Evolutionary conservation across 37 sponge, comb jelly and placozoan genomes (phyloP), one percentile per base, ranked within the genome.

Genomic region (Corticium candelabrum): DNA sequence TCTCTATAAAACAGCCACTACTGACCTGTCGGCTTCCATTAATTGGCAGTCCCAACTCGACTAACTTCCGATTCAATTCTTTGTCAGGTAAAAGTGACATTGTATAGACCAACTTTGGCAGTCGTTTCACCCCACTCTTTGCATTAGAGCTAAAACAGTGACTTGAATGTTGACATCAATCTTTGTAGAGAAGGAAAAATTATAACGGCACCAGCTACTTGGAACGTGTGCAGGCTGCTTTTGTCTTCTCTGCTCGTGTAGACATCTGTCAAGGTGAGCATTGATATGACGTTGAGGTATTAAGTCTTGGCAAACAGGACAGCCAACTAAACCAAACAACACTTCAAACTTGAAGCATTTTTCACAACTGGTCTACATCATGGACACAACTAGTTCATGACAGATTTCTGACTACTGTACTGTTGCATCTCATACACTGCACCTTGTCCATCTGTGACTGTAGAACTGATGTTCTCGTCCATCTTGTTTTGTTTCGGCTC

Each of bases 61-160:
- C 78, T 41, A 82, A 40, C 39, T 81, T 78, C 76, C 68, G 67
- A 67, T 38, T 82, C 37, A 87, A 76, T n/a, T 87, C 41, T 43
- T 41, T 69, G 30, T 83, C 87, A 3, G 56, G 76, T 82, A 87
- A 70, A 50, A 50, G 62, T 21, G 62, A 11, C 39, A 79, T 67
- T 40, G 27, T 74, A 41, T 68, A 83, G 3, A 77, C 74, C 34
- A 87, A 29, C 57, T 83, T 82, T 11, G 87, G 87, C 2, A 86
- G 78, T 0, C 80, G 74, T 1, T 70, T 70, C 1, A 84, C 40
- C 1, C 31, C 57, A 21, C n/a, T 67, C 41, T 3, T 69, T 56
- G 77, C 37, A 41, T 36, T 76, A 70, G 29, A 4, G 32, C 5
- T 4, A 15, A 70, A 15, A 70, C n/a, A n/a, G n/a, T n/a, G n/a